Evolutionary conservation across 2,113 vertebrate species (phyloP).

Genomic region (Dipodomys ordii): DNA sequence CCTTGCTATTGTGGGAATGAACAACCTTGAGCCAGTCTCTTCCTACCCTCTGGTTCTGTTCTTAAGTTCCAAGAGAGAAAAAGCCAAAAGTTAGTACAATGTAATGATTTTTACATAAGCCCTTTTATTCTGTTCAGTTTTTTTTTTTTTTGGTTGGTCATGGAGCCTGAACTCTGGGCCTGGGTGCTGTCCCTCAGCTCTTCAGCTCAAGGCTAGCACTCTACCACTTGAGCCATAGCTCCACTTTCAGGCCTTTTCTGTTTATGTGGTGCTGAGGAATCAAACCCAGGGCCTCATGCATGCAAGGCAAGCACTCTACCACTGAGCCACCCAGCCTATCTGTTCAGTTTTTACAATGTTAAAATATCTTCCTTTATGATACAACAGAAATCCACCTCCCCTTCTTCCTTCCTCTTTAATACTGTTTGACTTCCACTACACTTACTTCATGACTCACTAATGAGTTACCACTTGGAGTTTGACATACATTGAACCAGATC

Average conservation of each 20-base stretch:
- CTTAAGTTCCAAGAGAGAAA: constrained; percentile 59
- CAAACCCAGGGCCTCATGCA: too few relatives aligned
- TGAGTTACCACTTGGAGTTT: constrained; percentile 2
- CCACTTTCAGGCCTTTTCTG: too few relatives aligned
- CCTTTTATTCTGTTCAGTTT: constrained; percentile 54
- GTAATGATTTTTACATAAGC: constrained; percentile 61
- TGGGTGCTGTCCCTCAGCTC: too few relatives aligned
- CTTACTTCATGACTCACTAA: constrained; percentile 40
- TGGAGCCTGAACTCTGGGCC: too few relatives aligned
- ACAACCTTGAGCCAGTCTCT: constrained; percentile 33
- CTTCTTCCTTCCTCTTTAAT: background rate
- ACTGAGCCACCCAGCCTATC: background rate
- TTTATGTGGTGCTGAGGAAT: too few relatives aligned
- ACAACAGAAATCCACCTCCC: background rate
- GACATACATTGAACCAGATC: constrained; percentile 7
- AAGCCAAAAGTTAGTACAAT: constrained; percentile 44
- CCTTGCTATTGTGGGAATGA: background rate
- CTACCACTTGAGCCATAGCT: too few relatives aligned
- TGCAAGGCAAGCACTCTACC: too few relatives aligned
- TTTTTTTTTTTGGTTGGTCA: background rate
- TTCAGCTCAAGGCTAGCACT: too few relatives aligned
- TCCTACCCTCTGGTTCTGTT: constrained; percentile 39
- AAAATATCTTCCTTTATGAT: constrained; percentile 49
- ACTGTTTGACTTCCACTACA: constrained; percentile 27
- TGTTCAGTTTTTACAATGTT: constrained; percentile 43